Base-by-base conservation (phyloP, 2,113 vertebrate species). In the Jacana jacana region DNA sequence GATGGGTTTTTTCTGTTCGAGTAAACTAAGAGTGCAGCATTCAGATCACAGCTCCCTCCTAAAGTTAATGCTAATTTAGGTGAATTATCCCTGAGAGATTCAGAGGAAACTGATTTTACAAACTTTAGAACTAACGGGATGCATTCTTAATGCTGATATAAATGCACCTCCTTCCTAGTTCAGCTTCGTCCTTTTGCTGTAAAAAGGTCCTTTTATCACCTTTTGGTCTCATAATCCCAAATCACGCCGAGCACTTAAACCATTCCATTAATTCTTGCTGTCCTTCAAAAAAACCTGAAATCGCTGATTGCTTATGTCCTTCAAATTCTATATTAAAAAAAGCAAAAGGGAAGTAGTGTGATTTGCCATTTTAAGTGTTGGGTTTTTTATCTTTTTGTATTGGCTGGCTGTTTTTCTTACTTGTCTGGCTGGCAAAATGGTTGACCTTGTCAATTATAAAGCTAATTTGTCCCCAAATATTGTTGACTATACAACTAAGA, bases 51-150 rank as follows among this genome's bases (percentile, higher is more conserved):
- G 68, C 79, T 95, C 27, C 15, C 54, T 96, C 52, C 65, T 91
- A 95, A 93, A 95, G 78, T 37, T 87, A 90, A 95, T 89, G 81
- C 52, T 95, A 96, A 95, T 95, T 96, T 89, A 89, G 81, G 71
- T 83, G 88, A 97, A 94, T 91, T 94, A 90, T 92, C 60, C 85
- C 88, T 39, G 71, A 88, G 82, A 95, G 87, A 81, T 89, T 91
- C 82, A 81, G 81, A 93, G 82, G 72, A 77, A 93, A 89, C 65
- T 68, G 80, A 87, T 94, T 94, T 90, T 87, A 94, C 61, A 86
- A 86, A 91, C 89, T 84, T 88, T 89, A 79, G 25, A 49, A 87
- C 77, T 96, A 91, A 96, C 64, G 76, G 60, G 57, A 85, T 96
- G 48, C 83, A 94, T 95, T 85, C 83, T 87, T 96, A 92, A 91